Evolutionary conservation across 2,113 vertebrate genomes (phyloP), one percentile per base, ranked within the genome.

Genomic region (Hystrix brachyura): DNA sequence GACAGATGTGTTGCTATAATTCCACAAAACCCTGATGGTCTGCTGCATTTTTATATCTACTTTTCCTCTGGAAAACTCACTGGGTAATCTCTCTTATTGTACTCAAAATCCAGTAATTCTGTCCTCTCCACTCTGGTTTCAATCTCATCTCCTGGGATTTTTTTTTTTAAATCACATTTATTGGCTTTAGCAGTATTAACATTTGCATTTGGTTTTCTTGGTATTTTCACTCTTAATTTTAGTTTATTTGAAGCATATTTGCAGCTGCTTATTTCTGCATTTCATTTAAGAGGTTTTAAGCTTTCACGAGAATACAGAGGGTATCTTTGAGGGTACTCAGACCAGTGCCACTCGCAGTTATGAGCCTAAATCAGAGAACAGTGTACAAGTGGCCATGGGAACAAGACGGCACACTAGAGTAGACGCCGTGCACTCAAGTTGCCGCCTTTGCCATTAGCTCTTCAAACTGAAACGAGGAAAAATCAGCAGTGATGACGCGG

Each of bases 261-360:
- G 15, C 19, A 62, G 34, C 57, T 32, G 7, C 5, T 82, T 93
- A 60, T 23, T 21, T 12, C 11, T 18, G 34, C 38, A 13, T 11
- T 21, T 38, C 21, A 7, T 71, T 72, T 72, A 72, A 72, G 19
- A 43, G 23, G 11, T 43, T 13, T 72, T 46, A 46, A 72, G 21
- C 38, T 46, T 72, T 21, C 9, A 97, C 94, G 94, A 97, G 2
- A 96, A 97, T 55, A 98, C 98, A 87, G 78, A 97, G 90, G 97
- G 98, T 92, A 96, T 97, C 98, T 97, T 94, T 79, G 95, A 96
- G 95, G 96, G 98, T 43, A 94, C 95, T 96, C 97, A 97, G 85
- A 95, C 89, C 84, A 95, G 90, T 94, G 91, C 96, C 93, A 95
- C 86, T 96, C 97, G 96, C 98, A 97, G 86, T 94, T 88, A 83